These are phyloP conservation scores for Scolopax bukidnonensis DNA, from an alignment of 2,797 vertebrate genomes.

Conservation along the genomic window DNA sequence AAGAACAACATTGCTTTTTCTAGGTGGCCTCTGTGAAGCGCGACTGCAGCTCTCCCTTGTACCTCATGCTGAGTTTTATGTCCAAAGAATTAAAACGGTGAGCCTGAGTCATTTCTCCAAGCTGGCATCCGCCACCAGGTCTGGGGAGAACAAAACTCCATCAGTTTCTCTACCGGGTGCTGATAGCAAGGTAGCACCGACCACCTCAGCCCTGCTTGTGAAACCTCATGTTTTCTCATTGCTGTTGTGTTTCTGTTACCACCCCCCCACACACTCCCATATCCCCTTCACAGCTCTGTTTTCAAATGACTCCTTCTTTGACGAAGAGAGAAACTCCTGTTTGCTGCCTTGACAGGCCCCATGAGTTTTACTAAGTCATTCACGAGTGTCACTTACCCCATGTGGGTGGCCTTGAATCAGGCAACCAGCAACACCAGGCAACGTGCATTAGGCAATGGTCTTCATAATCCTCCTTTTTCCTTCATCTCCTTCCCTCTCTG, in stretches of 20 bases:
- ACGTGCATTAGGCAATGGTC: not conserved
- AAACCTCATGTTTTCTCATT: not conserved
- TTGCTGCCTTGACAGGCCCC: not conserved
- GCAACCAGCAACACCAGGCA: not conserved
- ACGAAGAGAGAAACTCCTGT: conserved; percentile 3
- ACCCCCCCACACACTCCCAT: not conserved
- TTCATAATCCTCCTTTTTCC: not conserved
- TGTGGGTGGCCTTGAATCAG: not conserved
- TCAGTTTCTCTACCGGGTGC: not conserved
- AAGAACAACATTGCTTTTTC: conserved; percentile 22
- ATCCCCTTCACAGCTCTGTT: not conserved
- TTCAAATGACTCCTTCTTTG: not conserved
- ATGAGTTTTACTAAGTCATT: not conserved
- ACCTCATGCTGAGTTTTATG: conserved; percentile 29
- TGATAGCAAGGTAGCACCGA: not conserved
- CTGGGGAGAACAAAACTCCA: not conserved
- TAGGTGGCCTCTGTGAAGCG: not conserved
- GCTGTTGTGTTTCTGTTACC: not conserved
- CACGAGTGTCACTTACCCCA: not conserved
- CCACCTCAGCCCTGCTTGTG: not conserved
- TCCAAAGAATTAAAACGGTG: not conserved
- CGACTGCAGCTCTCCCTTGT: not conserved
- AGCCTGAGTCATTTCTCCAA: conserved; percentile 17
- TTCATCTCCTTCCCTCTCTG: not conserved
- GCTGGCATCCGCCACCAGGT: not conserved